phyloP scores from a whole-genome alignment of 1,140 invertebrate genomes.

The Drosophila orosa region DNA sequence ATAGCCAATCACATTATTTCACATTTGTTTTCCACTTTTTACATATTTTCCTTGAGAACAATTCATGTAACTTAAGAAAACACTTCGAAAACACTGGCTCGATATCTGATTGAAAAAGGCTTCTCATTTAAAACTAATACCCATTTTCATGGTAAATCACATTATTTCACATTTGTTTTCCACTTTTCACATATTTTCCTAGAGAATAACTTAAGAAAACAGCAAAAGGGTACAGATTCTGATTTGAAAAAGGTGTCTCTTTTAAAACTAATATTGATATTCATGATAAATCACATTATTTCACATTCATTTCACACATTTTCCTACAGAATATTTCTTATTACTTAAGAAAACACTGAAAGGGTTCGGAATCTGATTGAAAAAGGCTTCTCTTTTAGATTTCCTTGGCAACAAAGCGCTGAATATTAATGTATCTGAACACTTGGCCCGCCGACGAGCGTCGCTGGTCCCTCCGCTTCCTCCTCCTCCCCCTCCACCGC shows the following conservation, averaged over 20 bases:
- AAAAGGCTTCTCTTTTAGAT: neutral
- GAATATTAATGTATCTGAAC: slow-evolving; percentile 11
- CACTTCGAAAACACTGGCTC: neutral
- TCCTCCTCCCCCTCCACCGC: neutral
- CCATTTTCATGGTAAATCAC: neutral
- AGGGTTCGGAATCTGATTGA: neutral
- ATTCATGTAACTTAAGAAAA: too few relatives aligned
- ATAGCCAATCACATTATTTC: too few relatives aligned
- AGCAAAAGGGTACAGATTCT: too few relatives aligned
- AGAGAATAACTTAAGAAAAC: too few relatives aligned
- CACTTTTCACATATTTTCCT: neutral
- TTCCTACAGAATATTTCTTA: neutral
- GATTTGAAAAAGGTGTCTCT: too few relatives aligned
- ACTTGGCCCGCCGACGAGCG: slow-evolving; percentile 1
- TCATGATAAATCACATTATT: neutral
- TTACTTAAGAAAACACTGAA: neutral
- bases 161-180: neutral
- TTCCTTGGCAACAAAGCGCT: slow-evolving; percentile 28
- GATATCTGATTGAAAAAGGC: too few relatives aligned
- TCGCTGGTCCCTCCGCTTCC: slow-evolving; percentile 6
- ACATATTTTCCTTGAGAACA: too few relatives aligned
- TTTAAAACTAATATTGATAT: neutral
- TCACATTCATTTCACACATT: neutral
- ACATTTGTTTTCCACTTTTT: neutral
- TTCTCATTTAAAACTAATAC: neutral